These are phyloP conservation scores for Lepidocyrtoides sp. DNA, from an alignment of 2,888 invertebrate species.

Conservation along the genomic window DNA sequence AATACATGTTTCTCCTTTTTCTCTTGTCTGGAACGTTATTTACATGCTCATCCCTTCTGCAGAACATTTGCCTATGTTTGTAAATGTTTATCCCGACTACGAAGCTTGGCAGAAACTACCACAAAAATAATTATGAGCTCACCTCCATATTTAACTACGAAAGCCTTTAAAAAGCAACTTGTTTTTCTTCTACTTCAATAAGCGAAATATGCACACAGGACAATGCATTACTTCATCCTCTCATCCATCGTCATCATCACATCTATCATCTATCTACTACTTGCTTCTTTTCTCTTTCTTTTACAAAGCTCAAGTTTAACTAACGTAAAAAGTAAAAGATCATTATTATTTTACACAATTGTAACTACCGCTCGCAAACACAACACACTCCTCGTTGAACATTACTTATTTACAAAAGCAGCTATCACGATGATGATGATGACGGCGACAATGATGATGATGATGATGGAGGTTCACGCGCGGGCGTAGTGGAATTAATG, in stretches of 20 bases:
- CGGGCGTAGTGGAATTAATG: slow-evolving; percentile 76
- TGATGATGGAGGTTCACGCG: slow-evolving; percentile 44
- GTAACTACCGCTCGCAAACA: too few species aligned
- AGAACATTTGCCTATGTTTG: background rate
- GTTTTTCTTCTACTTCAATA: background rate
- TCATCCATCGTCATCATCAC: background rate
- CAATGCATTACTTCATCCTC: slow-evolving; percentile 5
- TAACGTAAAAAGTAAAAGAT: too few species aligned
- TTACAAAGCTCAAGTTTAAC: background rate
- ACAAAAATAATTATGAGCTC: slow-evolving; percentile 41
- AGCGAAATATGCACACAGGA: background rate
- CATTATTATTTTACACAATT: too few species aligned
- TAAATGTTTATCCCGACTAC: background rate
- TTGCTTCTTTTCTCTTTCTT: slow-evolving; percentile 19
- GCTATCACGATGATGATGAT: slow-evolving; percentile 6
- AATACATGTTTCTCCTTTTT: too few species aligned
- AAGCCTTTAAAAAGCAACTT: slow-evolving; percentile 38
- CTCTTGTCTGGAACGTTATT: too few species aligned
- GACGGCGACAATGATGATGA: slow-evolving; percentile 47
- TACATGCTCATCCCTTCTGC: too few species aligned
- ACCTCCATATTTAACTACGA: slow-evolving; percentile 54
- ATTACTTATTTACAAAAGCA: background rate
- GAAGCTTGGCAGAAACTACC: background rate
- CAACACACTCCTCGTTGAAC: too few species aligned
- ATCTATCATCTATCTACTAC: too few species aligned